Evolutionary conservation across 2,888 invertebrate species (phyloP), one percentile per base, ranked within the genome.

Genomic region (Drosophila prolongata): DNA sequence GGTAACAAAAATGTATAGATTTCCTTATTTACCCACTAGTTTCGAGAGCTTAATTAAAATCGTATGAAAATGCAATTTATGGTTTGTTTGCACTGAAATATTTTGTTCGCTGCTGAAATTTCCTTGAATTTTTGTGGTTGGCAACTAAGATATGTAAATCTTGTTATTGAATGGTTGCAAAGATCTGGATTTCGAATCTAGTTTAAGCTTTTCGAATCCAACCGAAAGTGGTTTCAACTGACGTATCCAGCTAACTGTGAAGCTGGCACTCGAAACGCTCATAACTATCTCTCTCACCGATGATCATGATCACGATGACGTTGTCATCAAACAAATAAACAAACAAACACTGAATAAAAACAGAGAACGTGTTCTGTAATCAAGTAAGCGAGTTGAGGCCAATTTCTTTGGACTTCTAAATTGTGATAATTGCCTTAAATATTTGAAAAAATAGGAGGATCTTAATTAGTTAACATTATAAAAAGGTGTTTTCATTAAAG

Each of bases 151-250:
- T 14, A 69, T 54, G 42, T 52, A 69, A 70, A 60, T 52, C 71
- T 55, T 44, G 60, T 50, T 70, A 70, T 57, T 59, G 58, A 59
- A 40, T 37, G 52, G 46, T 56, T 67, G 58, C 62, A 42, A 44
- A 49, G 59, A 58, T 59, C 50, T 61, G 40, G 54, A 55, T 58
- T 55, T 59, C 42, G 30, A 68, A 72, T 85, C 77, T 70, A 65
- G 77, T 67, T 80, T 65, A 14, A 77, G 69, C 76, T 82, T 76
- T 77, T 77, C 60, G 34, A 50, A 75, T 69, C 84, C 73, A 80
- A 83, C 71, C 64, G 75, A 85, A 85, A 85, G 88, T 88, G 80
- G 88, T 76, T 85, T 78, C 66, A 87, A 75, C 86, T 77, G 70
- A 78, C 77, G 53, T 58, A 68, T 73, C 76, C 71, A 80, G 70